These are phyloP conservation scores for Bovichtus variegatus DNA, from an alignment of 2,797 vertebrate species.

Conservation along the genomic window DNA sequence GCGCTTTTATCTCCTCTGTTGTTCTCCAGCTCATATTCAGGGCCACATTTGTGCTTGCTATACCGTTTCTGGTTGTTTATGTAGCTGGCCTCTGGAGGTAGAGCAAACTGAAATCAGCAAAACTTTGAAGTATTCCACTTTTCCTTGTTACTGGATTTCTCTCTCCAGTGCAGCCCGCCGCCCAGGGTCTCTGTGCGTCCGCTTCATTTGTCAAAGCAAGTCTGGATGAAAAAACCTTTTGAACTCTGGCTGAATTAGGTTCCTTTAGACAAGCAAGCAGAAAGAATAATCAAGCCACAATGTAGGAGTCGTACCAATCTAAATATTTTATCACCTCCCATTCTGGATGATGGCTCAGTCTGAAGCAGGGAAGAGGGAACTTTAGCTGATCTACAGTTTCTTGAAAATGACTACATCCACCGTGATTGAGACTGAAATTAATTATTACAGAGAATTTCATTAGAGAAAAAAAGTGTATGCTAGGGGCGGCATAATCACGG, in stretches of 20 bases:
- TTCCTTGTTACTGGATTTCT: slow-evolving; percentile 29
- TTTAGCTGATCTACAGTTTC: slow-evolving; percentile 27
- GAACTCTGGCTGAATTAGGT: slow-evolving; percentile 63
- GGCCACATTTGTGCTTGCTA: slow-evolving; percentile 33
- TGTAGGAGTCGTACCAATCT: slow-evolving; percentile 45
- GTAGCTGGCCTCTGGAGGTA: slow-evolving; percentile 58
- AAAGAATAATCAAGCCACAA: slow-evolving; percentile 57
- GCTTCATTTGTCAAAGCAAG: slow-evolving; percentile 39
- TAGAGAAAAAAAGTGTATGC: slow-evolving; percentile 40
- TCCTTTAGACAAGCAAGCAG: slow-evolving; percentile 51
- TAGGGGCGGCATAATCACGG: slow-evolving; percentile 51
- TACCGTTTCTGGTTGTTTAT: slow-evolving; percentile 56
- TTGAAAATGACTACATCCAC: slow-evolving; percentile 40
- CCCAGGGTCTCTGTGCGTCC: slow-evolving; percentile 42
- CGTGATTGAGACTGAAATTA: slow-evolving; percentile 64
- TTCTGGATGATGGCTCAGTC: slow-evolving; percentile 38
- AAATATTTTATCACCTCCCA: slow-evolving; percentile 71
- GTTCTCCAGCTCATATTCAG: slow-evolving; percentile 58
- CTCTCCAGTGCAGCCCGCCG: slow-evolving; percentile 36
- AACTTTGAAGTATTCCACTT: slow-evolving; percentile 56
- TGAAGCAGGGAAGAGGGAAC: slow-evolving; percentile 21
- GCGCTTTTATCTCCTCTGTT: slow-evolving; percentile 55
- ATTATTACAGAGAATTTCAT: slow-evolving; percentile 67
- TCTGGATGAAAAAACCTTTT: slow-evolving; percentile 64
- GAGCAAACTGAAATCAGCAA: slow-evolving; percentile 47